phyloP scores from a whole-genome alignment of 2,797 vertebrate genomes.

The Bucorvus abyssinicus region DNA sequence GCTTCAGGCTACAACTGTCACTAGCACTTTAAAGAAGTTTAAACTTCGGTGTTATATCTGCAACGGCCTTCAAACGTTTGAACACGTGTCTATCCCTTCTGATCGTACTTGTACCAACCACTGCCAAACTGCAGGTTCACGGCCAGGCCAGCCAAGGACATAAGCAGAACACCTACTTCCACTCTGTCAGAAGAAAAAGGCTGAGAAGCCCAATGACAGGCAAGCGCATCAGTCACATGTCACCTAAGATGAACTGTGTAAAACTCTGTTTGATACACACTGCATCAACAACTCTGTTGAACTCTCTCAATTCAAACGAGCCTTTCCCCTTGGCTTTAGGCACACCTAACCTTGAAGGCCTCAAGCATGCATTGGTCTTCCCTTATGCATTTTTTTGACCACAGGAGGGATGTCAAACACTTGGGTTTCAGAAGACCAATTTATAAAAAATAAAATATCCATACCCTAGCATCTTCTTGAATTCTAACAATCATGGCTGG shows the following conservation, averaged over 20 bases:
- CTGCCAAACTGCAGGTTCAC: background rate
- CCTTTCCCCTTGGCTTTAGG: background rate
- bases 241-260: background rate
- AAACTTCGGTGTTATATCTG: background rate
- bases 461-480: background rate
- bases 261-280: background rate
- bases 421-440: background rate
- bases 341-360: background rate
- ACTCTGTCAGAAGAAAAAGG: background rate
- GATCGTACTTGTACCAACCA: background rate
- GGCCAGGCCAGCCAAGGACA: background rate
- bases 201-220: background rate
- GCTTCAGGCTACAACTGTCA: background rate
- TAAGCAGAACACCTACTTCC: background rate
- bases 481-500: background rate
- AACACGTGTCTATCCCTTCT: background rate
- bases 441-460: background rate
- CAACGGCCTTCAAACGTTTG: background rate
- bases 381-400: background rate
- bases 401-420: background rate
- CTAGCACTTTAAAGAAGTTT: background rate
- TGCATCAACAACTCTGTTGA: background rate
- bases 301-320: background rate
- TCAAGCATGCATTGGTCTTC: background rate
- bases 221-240: fast-evolving